Percentiles rank a stretch among this genome's conserved stretches.
Evolutionary conservation across 2,797 vertebrate species (phyloP).

Genomic region (Sebastes hopkinsi): DNA sequence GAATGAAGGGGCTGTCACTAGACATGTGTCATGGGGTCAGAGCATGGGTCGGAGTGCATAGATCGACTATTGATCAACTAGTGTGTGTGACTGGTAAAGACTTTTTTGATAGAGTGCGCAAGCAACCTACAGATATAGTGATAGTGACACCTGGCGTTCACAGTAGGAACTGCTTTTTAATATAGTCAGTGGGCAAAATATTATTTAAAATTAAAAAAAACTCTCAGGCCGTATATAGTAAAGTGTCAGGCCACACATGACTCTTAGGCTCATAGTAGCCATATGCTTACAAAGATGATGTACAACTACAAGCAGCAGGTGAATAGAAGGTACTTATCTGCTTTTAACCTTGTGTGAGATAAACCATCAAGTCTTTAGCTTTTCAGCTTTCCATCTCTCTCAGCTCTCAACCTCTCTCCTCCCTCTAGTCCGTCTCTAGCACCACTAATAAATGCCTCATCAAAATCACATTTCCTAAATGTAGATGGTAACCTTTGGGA

Average conservation of each 20-base stretch:
- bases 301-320: neutral
- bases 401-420: constrained; percentile 24
- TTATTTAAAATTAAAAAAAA: neutral
- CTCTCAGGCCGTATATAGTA: neutral
- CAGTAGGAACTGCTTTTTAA: neutral
- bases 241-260: neutral
- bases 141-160: neutral
- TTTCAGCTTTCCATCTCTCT: constrained; percentile 1
- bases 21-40: too few species aligned
- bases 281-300: neutral
- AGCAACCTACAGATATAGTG: neutral
- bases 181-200: neutral
- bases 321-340: neutral
- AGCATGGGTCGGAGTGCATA: too few species aligned
- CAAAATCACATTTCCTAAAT: constrained; percentile 74
- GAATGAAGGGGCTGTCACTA: too few species aligned
- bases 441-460: constrained; percentile 65
- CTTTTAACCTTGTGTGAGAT: neutral
- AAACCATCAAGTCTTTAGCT: constrained; percentile 17
- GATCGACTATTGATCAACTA: too few species aligned
- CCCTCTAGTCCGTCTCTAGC: constrained; percentile 11
- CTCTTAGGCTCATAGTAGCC: neutral
- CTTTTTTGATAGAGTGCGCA: neutral
- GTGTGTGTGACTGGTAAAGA: neutral
- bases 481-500: constrained; percentile 73